phyloP scores from a whole-genome alignment of 2,888 invertebrate genomes.

The Lithophane socia region DNA sequence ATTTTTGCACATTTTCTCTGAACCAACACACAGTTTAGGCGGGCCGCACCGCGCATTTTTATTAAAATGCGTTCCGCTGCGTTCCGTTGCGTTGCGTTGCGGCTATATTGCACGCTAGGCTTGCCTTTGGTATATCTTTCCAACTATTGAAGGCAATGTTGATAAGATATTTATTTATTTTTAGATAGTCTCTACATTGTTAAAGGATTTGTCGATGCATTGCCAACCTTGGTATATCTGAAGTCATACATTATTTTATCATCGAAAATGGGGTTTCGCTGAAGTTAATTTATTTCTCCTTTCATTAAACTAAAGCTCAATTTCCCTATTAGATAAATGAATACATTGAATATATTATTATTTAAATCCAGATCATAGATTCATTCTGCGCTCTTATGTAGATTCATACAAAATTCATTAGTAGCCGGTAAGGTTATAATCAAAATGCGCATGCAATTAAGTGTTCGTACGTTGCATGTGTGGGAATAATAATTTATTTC shows the following conservation, averaged over 20 bases:
- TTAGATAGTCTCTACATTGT: too few relatives aligned
- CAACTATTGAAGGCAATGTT: neutral
- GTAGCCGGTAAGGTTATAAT: slow-evolving; percentile 26
- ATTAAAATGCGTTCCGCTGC: neutral
- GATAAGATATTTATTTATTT: neutral
- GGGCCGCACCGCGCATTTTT: too few relatives aligned
- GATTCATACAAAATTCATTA: slow-evolving; percentile 62
- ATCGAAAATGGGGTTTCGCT: neutral
- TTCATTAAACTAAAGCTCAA: neutral
- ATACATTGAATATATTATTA: slow-evolving; percentile 20
- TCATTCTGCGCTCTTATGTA: slow-evolving; percentile 37
- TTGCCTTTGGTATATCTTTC: neutral
- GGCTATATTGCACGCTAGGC: neutral
- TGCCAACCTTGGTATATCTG: neutral
- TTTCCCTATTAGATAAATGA: neutral
- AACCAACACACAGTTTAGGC: neutral
- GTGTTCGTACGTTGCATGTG: slow-evolving; percentile 8
- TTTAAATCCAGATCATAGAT: slow-evolving; percentile 44
- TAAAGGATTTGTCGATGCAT: neutral
- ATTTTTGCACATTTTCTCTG: neutral
- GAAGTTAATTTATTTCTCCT: neutral
- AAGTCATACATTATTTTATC: neutral
- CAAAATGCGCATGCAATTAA: slow-evolving; percentile 55
- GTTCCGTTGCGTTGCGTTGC: neutral
- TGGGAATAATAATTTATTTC: neutral